phyloP scores from a whole-genome alignment of 2,113 vertebrate species.

The Nibea coibor region DNA sequence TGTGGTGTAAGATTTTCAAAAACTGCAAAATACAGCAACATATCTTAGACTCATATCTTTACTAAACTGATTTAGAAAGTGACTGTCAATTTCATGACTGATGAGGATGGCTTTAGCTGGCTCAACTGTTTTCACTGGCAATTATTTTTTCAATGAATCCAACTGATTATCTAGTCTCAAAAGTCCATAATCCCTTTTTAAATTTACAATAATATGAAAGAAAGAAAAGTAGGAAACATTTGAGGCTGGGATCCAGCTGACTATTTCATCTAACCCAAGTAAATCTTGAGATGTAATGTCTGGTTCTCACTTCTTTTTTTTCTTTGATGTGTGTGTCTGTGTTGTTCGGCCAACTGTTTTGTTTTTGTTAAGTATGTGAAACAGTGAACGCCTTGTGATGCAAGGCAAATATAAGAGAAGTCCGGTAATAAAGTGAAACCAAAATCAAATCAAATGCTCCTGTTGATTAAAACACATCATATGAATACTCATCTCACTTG shows the following conservation, averaged over 20 bases:
- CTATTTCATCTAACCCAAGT: neutral
- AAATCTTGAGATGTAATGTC: neutral
- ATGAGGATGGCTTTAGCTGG: neutral
- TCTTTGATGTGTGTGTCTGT: neutral
- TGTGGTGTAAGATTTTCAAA: slow-evolving; percentile 3
- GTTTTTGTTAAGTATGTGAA: neutral
- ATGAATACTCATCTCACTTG: neutral
- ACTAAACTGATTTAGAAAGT: slow-evolving; percentile 8
- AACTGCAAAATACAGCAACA: neutral
- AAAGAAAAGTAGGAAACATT: neutral
- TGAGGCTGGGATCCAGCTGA: neutral
- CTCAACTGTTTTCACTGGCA: neutral
- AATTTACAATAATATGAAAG: neutral
- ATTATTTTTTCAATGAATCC: neutral
- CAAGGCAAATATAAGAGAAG: neutral
- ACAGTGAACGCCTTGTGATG: neutral
- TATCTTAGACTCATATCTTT: slow-evolving; percentile 6
- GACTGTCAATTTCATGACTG: slow-evolving; percentile 9
- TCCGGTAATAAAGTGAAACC: neutral
- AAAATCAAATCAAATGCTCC: neutral
- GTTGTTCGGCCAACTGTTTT: neutral
- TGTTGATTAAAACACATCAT: neutral
- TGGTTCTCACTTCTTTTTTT: neutral
- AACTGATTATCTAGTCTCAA: neutral
- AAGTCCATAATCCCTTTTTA: neutral